Percentiles rank a stretch among this genome's conserved stretches.
Evolutionary conservation across 2,888 invertebrate species (phyloP).

Genomic region (Baronia brevicornis): DNA sequence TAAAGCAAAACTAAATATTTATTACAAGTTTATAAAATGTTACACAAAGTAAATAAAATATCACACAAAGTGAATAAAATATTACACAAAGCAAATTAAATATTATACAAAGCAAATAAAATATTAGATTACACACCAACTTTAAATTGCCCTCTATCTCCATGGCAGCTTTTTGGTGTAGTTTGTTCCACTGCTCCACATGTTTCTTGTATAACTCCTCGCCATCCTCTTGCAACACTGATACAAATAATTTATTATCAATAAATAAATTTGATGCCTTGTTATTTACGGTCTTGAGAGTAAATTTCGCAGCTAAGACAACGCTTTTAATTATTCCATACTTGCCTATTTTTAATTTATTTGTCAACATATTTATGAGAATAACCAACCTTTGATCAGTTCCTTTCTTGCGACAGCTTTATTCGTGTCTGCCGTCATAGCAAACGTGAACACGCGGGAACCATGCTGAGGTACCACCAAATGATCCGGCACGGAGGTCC

Average conservation of each 20-base stretch:
- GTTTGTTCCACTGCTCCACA: constrained; percentile 57
- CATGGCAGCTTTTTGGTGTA: constrained; percentile 66
- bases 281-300: too few species aligned
- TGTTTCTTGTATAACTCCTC: constrained; percentile 64
- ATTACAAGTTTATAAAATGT: too few species aligned
- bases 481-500: constrained; percentile 67
- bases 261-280: too few species aligned
- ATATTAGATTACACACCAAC: constrained; percentile 41
- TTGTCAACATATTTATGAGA: constrained; percentile 5
- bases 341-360: background rate
- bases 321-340: constrained; percentile 34
- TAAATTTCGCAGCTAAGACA: too few species aligned
- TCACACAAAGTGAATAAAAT: too few species aligned
- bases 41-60: too few species aligned
- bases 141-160: constrained; percentile 66
- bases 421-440: constrained; percentile 71
- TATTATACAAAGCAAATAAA: too few species aligned
- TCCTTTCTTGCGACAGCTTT: constrained; percentile 60
- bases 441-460: constrained; percentile 64
- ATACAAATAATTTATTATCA: too few species aligned
- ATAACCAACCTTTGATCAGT: constrained; percentile 48
- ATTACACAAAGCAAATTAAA: too few species aligned
- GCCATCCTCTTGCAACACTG: constrained; percentile 66
- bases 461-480: constrained; percentile 63
- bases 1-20: too few species aligned